Evolutionary conservation across 1,140 invertebrate genomes (phyloP), one percentile per base, ranked within the genome.

Genomic region (Hirudo medicinalis): DNA sequence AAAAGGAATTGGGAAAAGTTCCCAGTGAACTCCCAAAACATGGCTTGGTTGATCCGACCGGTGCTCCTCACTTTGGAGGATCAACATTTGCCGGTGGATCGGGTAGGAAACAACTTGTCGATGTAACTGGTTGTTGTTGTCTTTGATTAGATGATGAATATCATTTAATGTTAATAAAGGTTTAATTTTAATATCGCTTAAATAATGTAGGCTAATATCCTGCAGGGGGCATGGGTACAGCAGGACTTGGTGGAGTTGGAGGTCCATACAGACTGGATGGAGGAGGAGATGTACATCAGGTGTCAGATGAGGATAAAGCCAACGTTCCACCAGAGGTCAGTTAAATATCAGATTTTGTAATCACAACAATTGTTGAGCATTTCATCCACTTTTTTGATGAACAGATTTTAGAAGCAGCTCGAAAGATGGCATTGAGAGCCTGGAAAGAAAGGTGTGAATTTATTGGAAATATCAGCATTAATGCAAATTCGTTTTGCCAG

Each of bases 21-120:
- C 78, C 83, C 0, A 88, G 87, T 40, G 84, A 83, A 0, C 43
- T 49, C 43, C 93, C 93, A 0, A 97, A 97, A 78, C 89, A 93
- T 80, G 95, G 94, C 4, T 94, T 96, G 84, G 83, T 91, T 53
- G 83, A 97, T 80, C 87, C 89, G 0, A 88, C 89, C 13, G 90
- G 90, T 77, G 86, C 89, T 66, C 92, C 92, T 0, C 94, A 97
- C 83, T 91, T 95, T 71, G 94, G 94, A 70, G 94, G 94, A 6
- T 95, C 94, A 77, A 94, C 90, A 0, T 97, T 94, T 93, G 92
- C 93, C 54, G 93, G 94, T 13, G 94, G 94, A 49, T 92, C 89
- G 55, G 94, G 93, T 67, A 90, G 90, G 67, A 77, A 78, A 22
- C 36, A 3, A 36, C 32, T 36, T 6, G 2, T 36, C 32, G 2